phyloP scores from a whole-genome alignment of 2,888 invertebrate species.

The Noctua fimbriata region DNA sequence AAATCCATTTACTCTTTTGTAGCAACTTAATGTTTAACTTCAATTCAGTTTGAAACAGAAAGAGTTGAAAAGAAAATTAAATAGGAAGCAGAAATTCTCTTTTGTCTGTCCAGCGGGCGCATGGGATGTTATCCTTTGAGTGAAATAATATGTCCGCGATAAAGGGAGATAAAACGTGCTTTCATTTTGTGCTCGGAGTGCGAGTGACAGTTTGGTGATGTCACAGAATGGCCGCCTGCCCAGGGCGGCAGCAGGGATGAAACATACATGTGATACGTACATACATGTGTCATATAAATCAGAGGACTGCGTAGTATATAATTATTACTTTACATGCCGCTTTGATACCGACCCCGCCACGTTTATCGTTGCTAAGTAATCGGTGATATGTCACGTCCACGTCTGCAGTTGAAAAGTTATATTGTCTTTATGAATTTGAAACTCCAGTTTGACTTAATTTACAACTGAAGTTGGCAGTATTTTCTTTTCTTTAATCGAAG shows the following conservation, averaged over 20 bases:
- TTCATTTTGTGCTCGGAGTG: conserved; percentile 78
- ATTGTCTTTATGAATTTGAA: conserved; percentile 8
- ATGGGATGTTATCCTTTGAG: conserved; percentile 73
- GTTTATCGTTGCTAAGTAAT: conserved; percentile 45
- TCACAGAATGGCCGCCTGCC: conserved; percentile 69
- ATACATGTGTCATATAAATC: conserved; percentile 74
- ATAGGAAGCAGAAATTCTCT: conserved; percentile 63
- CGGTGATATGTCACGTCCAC: conserved; percentile 18
- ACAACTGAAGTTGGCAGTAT: background rate
- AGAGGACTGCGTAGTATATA: conserved; percentile 65
- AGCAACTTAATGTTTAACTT: conserved; percentile 64
- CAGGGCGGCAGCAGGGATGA: conserved; percentile 55
- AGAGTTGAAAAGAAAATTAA: conserved; percentile 55
- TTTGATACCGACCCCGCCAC: conserved; percentile 50
- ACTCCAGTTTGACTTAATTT: background rate
- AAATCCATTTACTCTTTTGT: conserved; percentile 62
- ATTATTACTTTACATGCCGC: conserved; percentile 33
- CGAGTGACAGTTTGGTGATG: conserved; percentile 78
- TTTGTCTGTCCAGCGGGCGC: conserved; percentile 63
- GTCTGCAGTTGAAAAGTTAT: conserved; percentile 9
- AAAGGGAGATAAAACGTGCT: conserved; percentile 81
- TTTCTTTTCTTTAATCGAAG: conserved; percentile 17
- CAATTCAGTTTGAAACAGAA: conserved; percentile 52
- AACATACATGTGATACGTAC: conserved; percentile 63
- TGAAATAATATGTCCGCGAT: conserved; percentile 78